phyloP scores from a whole-genome alignment of 2,797 vertebrate genomes.

The Coregonus sp. region DNA sequence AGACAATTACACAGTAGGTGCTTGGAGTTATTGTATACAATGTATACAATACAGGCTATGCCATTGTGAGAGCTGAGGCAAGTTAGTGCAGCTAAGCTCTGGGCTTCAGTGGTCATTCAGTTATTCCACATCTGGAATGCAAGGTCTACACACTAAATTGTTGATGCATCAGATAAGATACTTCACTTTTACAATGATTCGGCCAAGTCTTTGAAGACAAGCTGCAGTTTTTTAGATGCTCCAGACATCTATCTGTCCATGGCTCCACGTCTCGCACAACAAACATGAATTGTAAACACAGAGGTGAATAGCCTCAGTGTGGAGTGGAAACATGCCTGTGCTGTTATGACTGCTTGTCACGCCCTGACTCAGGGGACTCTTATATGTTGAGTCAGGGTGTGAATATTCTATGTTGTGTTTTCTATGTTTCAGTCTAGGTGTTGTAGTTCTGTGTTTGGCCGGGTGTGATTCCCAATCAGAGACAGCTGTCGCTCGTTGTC shows the following conservation, averaged over 20 bases:
- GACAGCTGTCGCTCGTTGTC: too few relatives aligned
- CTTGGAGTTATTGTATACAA: slow-evolving; percentile 24
- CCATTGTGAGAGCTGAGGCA: neutral
- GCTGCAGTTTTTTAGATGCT: slow-evolving; percentile 16
- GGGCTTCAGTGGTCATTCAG: neutral
- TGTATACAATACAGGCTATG: neutral
- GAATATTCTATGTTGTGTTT: too few relatives aligned
- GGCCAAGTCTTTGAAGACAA: slow-evolving; percentile 19
- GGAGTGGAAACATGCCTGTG: slow-evolving; percentile 28
- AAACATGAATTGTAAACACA: slow-evolving; percentile 21
- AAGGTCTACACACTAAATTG: neutral
- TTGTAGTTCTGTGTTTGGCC: too few relatives aligned
- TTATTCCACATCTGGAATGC: neutral
- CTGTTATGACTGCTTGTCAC: slow-evolving; percentile 49
- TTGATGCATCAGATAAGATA: neutral
- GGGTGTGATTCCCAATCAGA: too few relatives aligned
- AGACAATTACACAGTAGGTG: slow-evolving; percentile 1
- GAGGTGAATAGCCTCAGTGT: slow-evolving; percentile 41
- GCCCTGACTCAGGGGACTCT: too few relatives aligned
- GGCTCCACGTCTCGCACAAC: slow-evolving; percentile 34
- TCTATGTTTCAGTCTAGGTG: too few relatives aligned
- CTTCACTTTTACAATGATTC: neutral
- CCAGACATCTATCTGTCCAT: slow-evolving; percentile 37
- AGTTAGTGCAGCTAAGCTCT: neutral
- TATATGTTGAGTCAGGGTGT: too few relatives aligned